Conservation (phyloP, 2,888 invertebrate species). For the Parnassius orleans region DNA sequence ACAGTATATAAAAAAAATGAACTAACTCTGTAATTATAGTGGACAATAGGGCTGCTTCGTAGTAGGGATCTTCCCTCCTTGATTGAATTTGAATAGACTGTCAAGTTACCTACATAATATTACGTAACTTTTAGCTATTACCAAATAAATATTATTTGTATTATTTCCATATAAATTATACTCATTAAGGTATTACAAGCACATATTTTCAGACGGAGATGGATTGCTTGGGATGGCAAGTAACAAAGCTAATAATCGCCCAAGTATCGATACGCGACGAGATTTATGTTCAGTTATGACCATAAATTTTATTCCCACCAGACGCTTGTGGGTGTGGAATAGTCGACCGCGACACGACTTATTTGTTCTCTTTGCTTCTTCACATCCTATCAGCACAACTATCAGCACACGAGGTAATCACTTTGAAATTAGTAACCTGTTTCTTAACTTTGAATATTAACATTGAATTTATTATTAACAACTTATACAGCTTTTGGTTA, state of each 20-base stretch:
- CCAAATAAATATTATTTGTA: too few species aligned
- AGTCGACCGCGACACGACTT: neutral
- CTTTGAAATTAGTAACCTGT: neutral
- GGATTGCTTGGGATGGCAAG: conserved; percentile 31
- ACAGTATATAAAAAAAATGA: too few species aligned
- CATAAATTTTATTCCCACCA: conserved; percentile 52
- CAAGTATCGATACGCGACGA: conserved; percentile 44
- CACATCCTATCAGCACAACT: neutral
- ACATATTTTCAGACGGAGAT: neutral
- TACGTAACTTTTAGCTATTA: too few species aligned
- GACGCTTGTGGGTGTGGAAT: conserved; percentile 46
- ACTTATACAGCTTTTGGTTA: too few species aligned
- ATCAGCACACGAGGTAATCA: neutral
- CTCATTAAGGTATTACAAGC: too few species aligned
- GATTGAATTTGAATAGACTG: too few species aligned
- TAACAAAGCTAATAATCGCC: conserved; percentile 51
- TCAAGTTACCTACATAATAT: too few species aligned
- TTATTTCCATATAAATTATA: too few species aligned
- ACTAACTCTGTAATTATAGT: too few species aligned
- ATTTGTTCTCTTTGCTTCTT: conserved; percentile 16
- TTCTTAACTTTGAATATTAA: neutral
- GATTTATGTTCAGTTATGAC: conserved; percentile 51
- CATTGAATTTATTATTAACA: too few species aligned
- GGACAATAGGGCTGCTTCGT: too few species aligned
- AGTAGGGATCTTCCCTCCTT: too few species aligned